Conservation (phyloP, 2,888 invertebrate genomes). For the Eupithecia tripunctaria region DNA sequence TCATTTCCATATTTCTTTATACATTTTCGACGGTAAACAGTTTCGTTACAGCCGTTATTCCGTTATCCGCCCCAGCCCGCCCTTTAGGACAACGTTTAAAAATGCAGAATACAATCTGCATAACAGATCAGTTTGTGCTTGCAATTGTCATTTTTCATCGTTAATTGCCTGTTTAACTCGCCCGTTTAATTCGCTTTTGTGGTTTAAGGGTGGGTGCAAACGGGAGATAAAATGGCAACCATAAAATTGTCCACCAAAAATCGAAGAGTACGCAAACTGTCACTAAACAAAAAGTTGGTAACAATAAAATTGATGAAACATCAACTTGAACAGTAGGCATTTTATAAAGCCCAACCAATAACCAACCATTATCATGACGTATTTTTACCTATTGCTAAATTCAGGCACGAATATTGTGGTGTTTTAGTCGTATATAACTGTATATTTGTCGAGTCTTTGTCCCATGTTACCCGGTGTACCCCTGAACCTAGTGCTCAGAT, state of each 20-base stretch:
- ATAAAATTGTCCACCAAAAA: background rate
- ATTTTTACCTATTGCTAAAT: background rate
- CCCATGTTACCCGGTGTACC: background rate
- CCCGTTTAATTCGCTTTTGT: conserved; percentile 35
- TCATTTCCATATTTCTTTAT: background rate
- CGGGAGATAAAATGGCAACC: background rate
- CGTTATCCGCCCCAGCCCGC: conserved; percentile 12
- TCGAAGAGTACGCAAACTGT: background rate
- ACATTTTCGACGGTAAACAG: conserved; percentile 14
- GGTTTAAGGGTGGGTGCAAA: conserved; percentile 16
- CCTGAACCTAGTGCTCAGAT: background rate
- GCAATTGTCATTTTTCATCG: conserved; percentile 54
- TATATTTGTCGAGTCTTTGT: background rate
- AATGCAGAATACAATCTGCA: conserved; percentile 62
- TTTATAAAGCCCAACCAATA: background rate
- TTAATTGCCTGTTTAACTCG: conserved; percentile 52
- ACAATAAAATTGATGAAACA: background rate
- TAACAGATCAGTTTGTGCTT: conserved; percentile 53
- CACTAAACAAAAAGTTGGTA: background rate
- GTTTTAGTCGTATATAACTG: background rate
- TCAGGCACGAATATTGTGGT: background rate
- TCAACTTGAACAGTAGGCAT: background rate
- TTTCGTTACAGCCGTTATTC: conserved; percentile 15
- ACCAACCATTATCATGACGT: background rate
- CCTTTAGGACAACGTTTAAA: conserved; percentile 49